Evolutionary conservation across 2,113 vertebrate genomes (phyloP).

Genomic region (Passer montanus): DNA sequence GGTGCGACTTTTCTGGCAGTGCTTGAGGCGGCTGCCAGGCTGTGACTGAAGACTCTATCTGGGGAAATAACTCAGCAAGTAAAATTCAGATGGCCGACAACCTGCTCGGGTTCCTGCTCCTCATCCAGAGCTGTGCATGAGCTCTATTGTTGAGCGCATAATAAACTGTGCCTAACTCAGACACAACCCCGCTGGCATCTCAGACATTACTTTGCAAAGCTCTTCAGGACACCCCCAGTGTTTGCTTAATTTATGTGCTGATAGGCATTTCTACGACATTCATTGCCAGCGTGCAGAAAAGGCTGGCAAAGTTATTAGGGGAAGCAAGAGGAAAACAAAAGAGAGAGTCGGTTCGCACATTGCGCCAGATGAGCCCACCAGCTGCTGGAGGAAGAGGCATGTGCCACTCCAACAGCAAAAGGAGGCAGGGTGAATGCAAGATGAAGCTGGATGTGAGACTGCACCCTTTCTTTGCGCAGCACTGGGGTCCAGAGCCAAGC

Average conservation of each 20-base stretch:
- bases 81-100: conserved; percentile 45
- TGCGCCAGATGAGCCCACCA: conserved; percentile 37
- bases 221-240: conserved; percentile 33
- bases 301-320: conserved; percentile 4
- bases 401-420: background rate
- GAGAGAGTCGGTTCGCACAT: background rate
- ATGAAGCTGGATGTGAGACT: background rate
- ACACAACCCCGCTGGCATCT: background rate
- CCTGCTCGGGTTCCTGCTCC: conserved; percentile 2
- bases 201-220: conserved; percentile 18
- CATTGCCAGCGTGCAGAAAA: background rate
- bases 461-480: background rate
- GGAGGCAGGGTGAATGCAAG: background rate
- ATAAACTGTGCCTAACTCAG: background rate
- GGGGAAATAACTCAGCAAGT: conserved; percentile 66
- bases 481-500: fast-evolving
- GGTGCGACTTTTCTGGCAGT: conserved; percentile 31
- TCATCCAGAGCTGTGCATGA: background rate
- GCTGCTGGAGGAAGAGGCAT: conserved; percentile 31
- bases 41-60: conserved; percentile 47
- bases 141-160: background rate
- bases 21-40: conserved; percentile 47
- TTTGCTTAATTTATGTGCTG: conserved; percentile 50
- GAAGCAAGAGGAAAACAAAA: conserved; percentile 7
- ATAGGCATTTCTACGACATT: conserved; percentile 20